Percentiles rank a stretch among this genome's conserved stretches.
Conservation (phyloP, 2,888 invertebrate genomes). For the Eurytoma adleriae region DNA sequence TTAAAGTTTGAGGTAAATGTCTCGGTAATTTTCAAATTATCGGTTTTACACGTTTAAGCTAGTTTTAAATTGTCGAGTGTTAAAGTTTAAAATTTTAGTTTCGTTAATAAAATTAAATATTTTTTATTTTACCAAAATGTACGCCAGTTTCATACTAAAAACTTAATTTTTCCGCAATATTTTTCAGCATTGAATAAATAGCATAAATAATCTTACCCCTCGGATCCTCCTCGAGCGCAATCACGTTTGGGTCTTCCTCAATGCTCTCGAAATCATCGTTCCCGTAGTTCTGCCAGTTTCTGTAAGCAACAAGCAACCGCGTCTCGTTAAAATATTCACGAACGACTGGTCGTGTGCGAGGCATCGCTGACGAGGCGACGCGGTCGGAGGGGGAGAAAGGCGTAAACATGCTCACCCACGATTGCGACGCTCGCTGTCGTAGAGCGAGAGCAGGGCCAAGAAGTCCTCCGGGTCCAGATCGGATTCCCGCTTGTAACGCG, state of each 20-base stretch:
- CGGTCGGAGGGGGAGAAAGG: not conserved
- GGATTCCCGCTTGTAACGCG: slow-evolving; percentile 71
- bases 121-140: too few species aligned
- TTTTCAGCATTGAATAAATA: too few species aligned
- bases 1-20: too few species aligned
- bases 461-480: slow-evolving; percentile 73
- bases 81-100: too few species aligned
- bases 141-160: too few species aligned
- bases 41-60: too few species aligned
- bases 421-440: slow-evolving; percentile 72
- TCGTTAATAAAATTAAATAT: too few species aligned
- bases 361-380: too few species aligned
- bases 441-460: slow-evolving; percentile 71
- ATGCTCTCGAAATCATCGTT: slow-evolving; percentile 71
- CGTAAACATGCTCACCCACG: slow-evolving; percentile 35
- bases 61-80: too few species aligned
- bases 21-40: too few species aligned
- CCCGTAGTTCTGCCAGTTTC: slow-evolving; percentile 68
- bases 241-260: slow-evolving; percentile 67
- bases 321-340: not conserved
- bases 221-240: slow-evolving; percentile 69
- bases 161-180: too few species aligned
- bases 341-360: too few species aligned
- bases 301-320: slow-evolving; percentile 51
- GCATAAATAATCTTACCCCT: slow-evolving; percentile 56